A percentile compares a stretch with the other conserved stretches of the same genome.
These are phyloP conservation scores for Beris morrisii DNA, from an alignment of 2,888 invertebrate species.

Conservation along the genomic window DNA sequence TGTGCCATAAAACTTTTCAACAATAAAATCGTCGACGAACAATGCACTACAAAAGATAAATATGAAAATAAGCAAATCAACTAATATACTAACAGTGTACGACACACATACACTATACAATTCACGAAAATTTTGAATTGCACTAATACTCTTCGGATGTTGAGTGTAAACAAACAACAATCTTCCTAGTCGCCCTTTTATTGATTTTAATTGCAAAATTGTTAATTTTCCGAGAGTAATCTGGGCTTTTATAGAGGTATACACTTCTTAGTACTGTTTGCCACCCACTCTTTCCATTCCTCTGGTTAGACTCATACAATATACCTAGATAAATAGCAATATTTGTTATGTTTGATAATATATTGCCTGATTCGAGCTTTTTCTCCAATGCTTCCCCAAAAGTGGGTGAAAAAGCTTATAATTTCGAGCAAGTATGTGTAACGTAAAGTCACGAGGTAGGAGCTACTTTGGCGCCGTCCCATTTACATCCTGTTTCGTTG, in stretches of 20 bases:
- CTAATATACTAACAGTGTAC: not conserved
- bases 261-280: not conserved
- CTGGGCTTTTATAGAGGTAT: slow-evolving; percentile 8
- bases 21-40: not conserved
- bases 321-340: too few relatives aligned
- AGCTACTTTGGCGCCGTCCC: not conserved
- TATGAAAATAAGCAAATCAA: slow-evolving; percentile 13
- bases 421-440: too few relatives aligned
- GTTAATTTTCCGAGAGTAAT: slow-evolving; percentile 53
- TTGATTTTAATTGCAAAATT: slow-evolving; percentile 57
- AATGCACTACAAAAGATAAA: not conserved
- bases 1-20: too few relatives aligned
- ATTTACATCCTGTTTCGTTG: slow-evolving; percentile 15
- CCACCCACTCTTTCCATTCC: slow-evolving; percentile 40
- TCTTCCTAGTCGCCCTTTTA: slow-evolving; percentile 40
- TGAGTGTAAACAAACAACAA: slow-evolving; percentile 21
- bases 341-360: too few relatives aligned
- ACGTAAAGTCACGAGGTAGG: too few relatives aligned
- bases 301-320: not conserved
- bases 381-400: too few relatives aligned
- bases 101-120: not conserved
- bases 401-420: too few relatives aligned
- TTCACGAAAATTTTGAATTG: slow-evolving; percentile 7
- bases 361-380: too few relatives aligned
- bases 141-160: slow-evolving; percentile 15